phyloP scores from a whole-genome alignment of 2,113 vertebrate genomes.

The Oncorhynchus mykiss region DNA sequence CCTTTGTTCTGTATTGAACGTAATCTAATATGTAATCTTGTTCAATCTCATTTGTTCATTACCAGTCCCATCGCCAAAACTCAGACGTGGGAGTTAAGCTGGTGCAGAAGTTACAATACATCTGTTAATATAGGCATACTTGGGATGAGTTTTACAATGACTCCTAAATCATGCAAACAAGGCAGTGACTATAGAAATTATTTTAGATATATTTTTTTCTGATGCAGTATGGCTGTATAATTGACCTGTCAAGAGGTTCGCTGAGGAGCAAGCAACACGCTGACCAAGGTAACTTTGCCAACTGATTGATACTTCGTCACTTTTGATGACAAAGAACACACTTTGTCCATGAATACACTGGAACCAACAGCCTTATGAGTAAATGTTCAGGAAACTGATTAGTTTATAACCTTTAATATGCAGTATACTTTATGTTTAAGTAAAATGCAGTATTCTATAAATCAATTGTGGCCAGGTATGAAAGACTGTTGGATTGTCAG shows the following conservation, averaged over 20 bases:
- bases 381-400: not conserved
- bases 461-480: not conserved
- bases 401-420: not conserved
- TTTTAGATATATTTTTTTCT: too few relatives aligned
- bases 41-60: conserved; percentile 48
- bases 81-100: too few relatives aligned
- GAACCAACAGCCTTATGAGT: not conserved
- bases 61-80: conserved; percentile 7
- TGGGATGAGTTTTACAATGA: too few relatives aligned
- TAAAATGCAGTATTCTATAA: not conserved
- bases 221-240: too few relatives aligned
- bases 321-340: not conserved
- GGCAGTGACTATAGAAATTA: too few relatives aligned
- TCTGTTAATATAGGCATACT: too few relatives aligned
- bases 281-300: conserved; percentile 32
- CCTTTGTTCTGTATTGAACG: conserved; percentile 47
- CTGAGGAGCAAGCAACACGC: too few relatives aligned
- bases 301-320: not conserved
- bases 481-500: not conserved
- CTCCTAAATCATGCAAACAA: too few relatives aligned
- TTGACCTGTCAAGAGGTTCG: too few relatives aligned
- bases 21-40: conserved; percentile 55
- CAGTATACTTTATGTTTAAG: not conserved
- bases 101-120: too few relatives aligned
- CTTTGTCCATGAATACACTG: not conserved